These are phyloP conservation scores for Calidris pygmaea DNA, from an alignment of 2,113 vertebrate genomes.

Conservation along the genomic window DNA sequence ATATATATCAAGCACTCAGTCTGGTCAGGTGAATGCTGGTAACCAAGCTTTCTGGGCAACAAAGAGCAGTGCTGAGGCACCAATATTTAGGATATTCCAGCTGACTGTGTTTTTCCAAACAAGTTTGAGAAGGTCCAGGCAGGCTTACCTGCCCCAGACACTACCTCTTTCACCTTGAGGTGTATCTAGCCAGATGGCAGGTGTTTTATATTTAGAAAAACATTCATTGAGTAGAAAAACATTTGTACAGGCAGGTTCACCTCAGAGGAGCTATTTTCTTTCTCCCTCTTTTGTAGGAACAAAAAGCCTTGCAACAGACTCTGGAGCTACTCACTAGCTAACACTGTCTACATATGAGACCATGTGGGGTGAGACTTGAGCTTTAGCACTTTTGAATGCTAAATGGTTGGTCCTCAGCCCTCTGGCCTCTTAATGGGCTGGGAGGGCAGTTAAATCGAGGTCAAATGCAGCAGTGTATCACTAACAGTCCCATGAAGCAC, in stretches of 20 bases:
- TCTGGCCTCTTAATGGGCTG: background rate
- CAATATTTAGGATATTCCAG: background rate
- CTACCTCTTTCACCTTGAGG: conserved; percentile 30
- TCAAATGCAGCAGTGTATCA: background rate
- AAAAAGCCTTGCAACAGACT: background rate
- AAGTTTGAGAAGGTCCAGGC: conserved; percentile 13
- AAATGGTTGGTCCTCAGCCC: background rate
- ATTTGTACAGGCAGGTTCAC: conserved; percentile 39
- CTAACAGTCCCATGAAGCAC: background rate
- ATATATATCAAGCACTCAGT: background rate
- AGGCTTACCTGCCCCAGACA: conserved; percentile 23
- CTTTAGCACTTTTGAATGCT: background rate
- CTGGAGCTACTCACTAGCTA: background rate
- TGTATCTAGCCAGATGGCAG: conserved; percentile 40
- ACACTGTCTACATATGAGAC: background rate
- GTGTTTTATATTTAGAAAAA: conserved; percentile 48
- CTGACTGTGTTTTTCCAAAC: conserved; percentile 19
- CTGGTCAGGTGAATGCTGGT: background rate
- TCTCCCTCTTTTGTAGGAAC: background rate
- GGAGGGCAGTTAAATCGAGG: background rate
- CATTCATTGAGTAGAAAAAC: conserved; percentile 19
- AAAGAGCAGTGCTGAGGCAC: background rate
- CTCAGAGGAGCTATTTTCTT: conserved; percentile 28
- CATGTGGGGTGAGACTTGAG: background rate
- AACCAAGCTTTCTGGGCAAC: background rate